These are phyloP conservation scores for Pseudotriccus pelzelni DNA, from an alignment of 2,797 vertebrate species.

Conservation along the genomic window DNA sequence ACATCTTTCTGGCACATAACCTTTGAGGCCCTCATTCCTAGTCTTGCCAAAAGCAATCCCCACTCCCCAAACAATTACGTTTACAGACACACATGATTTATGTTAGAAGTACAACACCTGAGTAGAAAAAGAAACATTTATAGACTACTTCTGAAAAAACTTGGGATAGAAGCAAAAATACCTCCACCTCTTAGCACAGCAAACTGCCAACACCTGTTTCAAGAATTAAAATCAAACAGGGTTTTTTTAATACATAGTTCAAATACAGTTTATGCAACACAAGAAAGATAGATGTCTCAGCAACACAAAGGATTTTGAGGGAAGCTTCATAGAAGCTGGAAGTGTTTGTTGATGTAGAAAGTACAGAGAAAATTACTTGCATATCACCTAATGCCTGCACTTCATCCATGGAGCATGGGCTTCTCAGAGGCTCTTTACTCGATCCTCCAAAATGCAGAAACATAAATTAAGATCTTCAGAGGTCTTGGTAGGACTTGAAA, in stretches of 20 bases:
- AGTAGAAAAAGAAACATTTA: background rate
- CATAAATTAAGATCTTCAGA: background rate
- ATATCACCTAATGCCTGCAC: background rate
- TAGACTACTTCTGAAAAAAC: background rate
- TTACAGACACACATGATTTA: background rate
- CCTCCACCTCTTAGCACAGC: background rate
- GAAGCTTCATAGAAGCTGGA: background rate
- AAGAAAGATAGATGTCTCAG: background rate
- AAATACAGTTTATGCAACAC: background rate
- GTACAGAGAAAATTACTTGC: background rate
- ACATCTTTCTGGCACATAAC: background rate
- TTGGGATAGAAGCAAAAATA: background rate
- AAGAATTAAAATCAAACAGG: background rate
- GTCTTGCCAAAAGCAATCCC: background rate
- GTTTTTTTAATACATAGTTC: background rate
- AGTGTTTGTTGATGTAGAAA: background rate
- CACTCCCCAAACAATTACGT: background rate
- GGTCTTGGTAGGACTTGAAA: background rate
- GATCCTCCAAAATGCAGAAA: background rate
- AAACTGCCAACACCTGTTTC: background rate
- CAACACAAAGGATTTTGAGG: background rate
- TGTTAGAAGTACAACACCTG: background rate
- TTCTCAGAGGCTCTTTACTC: background rate
- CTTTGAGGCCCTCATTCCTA: background rate
- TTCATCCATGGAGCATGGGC: background rate